phyloP scores from a whole-genome alignment of 2,113 vertebrate species.

The Pedionomus torquatus region DNA sequence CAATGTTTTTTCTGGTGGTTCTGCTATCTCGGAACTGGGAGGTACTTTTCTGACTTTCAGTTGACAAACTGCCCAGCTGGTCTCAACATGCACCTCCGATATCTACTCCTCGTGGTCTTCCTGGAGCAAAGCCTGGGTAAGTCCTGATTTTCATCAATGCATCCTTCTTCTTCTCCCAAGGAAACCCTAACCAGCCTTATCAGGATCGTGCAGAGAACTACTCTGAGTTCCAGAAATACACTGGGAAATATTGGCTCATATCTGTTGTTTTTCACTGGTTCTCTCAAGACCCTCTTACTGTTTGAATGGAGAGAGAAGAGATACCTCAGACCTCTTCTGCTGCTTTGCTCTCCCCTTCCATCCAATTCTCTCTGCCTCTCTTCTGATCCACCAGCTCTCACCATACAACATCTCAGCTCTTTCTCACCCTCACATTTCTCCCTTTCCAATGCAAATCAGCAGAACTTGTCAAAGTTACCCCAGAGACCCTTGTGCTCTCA shows the following conservation, averaged over 20 bases:
- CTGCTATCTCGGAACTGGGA: background rate
- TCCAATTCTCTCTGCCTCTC: background rate
- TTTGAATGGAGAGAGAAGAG: background rate
- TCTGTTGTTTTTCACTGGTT: accelerated
- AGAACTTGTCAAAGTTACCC: too few relatives aligned
- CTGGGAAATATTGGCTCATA: accelerated
- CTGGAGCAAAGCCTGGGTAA: background rate
- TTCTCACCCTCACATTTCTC: too few relatives aligned
- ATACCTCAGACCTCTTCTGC: accelerated
- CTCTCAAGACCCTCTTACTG: accelerated
- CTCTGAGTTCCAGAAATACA: accelerated
- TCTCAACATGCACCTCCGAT: background rate
- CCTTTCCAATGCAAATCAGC: too few relatives aligned
- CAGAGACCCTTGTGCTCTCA: too few relatives aligned
- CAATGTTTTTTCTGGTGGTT: background rate
- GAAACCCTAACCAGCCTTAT: background rate
- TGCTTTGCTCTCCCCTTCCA: accelerated
- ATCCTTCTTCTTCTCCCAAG: too few relatives aligned
- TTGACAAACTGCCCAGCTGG: background rate
- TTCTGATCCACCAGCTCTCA: too few relatives aligned
- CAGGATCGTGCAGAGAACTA: accelerated
- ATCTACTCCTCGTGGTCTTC: background rate
- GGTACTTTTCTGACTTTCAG: background rate
- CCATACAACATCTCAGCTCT: too few relatives aligned
- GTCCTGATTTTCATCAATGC: background rate